Percentiles rank a stretch among this genome's conserved stretches.
These are phyloP conservation scores for Tetropium fuscum DNA, from an alignment of 2,888 invertebrate genomes.

Conservation along the genomic window DNA sequence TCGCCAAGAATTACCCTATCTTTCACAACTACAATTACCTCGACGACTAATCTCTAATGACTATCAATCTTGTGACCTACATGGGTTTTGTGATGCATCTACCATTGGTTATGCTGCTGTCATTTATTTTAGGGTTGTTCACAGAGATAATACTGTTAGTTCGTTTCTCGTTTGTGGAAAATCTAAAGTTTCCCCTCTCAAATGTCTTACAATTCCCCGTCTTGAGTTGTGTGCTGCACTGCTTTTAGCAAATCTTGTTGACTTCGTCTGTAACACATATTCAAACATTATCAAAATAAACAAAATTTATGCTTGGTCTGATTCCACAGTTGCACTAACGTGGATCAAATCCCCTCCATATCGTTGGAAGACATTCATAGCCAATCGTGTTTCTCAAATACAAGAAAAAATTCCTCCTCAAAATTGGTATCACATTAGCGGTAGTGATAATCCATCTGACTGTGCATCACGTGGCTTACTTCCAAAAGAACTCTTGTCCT, in stretches of 20 bases:
- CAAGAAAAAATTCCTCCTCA: conserved; percentile 6
- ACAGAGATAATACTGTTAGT: not conserved
- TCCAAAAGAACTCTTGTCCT: too few relatives aligned
- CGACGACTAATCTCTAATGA: not conserved
- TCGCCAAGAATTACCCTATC: not conserved
- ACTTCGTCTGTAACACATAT: too few relatives aligned
- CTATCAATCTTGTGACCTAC: conserved; percentile 6
- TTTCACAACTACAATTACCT: not conserved
- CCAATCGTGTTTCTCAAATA: not conserved
- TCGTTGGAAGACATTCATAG: conserved; percentile 9
- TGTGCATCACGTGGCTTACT: too few relatives aligned
- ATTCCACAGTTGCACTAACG: conserved; percentile 2
- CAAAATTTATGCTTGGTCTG: conserved; percentile 15
- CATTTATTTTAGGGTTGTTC: not conserved
- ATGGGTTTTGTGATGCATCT: conserved; percentile 21
- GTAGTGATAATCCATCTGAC: too few relatives aligned
- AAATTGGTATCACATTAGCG: too few relatives aligned
- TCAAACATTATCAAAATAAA: too few relatives aligned
- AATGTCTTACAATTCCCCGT: not conserved
- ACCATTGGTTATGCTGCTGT: conserved; percentile 15
- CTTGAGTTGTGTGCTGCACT: conserved; percentile 10
- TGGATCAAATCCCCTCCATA: conserved; percentile 17
- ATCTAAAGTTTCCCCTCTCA: conserved; percentile 5
- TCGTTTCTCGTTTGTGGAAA: conserved; percentile 1
- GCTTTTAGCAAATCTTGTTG: not conserved